phyloP scores from a whole-genome alignment of 2,113 vertebrate genomes.

The Platichthys flesus region DNA sequence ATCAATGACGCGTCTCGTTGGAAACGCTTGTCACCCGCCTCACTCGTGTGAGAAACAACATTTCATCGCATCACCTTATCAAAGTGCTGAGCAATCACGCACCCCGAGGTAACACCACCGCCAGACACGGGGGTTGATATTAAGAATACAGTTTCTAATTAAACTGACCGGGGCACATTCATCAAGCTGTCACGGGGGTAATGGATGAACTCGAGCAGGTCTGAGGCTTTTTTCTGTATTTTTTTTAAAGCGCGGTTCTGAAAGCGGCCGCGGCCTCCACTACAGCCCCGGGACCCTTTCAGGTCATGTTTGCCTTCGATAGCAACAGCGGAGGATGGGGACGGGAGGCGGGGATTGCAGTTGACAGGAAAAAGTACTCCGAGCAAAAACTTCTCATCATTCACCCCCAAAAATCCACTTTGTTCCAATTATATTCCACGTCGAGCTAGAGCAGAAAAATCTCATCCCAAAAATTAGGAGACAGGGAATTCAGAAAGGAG shows the following conservation, averaged over 20 bases:
- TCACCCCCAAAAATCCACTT: not conserved
- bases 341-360: not conserved
- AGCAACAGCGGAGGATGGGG: not conserved
- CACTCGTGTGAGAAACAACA: conserved; percentile 30
- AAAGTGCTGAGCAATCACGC: conserved; percentile 46
- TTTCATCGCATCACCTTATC: conserved; percentile 45
- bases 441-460: not conserved
- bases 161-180: conserved; percentile 43
- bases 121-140: conserved; percentile 38
- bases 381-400: not conserved
- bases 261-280: not conserved
- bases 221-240: not conserved
- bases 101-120: conserved; percentile 5
- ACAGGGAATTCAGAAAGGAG: not conserved
- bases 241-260: conserved; percentile 1
- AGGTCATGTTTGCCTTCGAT: conserved; percentile 19
- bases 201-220: conserved; percentile 31
- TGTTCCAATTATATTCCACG: not conserved
- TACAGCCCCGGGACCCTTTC: conserved; percentile 1
- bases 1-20: conserved; percentile 41
- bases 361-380: not conserved
- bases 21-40: conserved; percentile 24
- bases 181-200: conserved; percentile 46
- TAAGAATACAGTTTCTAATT: conserved; percentile 51
- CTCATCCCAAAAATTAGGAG: not conserved